Conservation (phyloP, 2,888 invertebrate species). For the Ectemnius cavifrons region DNA sequence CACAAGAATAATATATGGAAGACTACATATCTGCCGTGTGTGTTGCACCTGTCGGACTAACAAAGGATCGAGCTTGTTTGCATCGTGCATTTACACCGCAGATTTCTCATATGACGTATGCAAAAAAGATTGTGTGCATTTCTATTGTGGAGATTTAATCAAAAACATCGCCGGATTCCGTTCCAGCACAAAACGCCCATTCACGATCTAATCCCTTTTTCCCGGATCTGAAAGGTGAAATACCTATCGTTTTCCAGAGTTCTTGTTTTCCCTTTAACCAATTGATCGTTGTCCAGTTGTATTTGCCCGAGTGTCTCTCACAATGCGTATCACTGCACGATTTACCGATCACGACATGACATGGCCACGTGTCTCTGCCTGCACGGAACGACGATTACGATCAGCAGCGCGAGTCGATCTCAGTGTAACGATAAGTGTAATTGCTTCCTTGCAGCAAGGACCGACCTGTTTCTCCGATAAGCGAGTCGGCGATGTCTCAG, state of each 20-base stretch:
- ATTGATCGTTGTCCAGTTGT: constrained; percentile 25
- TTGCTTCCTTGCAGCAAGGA: constrained; percentile 80
- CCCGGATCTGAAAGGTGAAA: no score
- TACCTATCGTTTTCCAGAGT: no score
- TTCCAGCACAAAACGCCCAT: background rate
- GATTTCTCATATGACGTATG: constrained; percentile 30
- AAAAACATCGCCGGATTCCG: background rate
- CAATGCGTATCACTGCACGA: constrained; percentile 62
- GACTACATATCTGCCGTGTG: constrained; percentile 40
- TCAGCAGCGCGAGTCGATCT: constrained; percentile 16
- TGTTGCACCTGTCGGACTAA: constrained; percentile 60
- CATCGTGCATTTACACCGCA: constrained; percentile 52
- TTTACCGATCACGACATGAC: constrained; percentile 23
- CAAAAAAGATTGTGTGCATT: constrained; percentile 20
- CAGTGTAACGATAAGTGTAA: constrained; percentile 40
- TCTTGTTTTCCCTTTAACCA: background rate
- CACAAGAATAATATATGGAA: constrained; percentile 14
- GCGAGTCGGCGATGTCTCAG: constrained; percentile 75
- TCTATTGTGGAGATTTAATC: background rate
- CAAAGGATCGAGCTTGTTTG: constrained; percentile 57
- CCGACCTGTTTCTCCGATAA: constrained; percentile 79
- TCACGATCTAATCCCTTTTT: background rate
- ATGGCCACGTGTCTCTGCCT: constrained; percentile 28
- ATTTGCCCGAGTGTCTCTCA: constrained; percentile 46
- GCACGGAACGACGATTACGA: constrained; percentile 49